A percentile compares a stretch with the other conserved stretches of the same genome.
Evolutionary conservation across 1,140 invertebrate species (phyloP).

Genomic region (Argopecten irradians): DNA sequence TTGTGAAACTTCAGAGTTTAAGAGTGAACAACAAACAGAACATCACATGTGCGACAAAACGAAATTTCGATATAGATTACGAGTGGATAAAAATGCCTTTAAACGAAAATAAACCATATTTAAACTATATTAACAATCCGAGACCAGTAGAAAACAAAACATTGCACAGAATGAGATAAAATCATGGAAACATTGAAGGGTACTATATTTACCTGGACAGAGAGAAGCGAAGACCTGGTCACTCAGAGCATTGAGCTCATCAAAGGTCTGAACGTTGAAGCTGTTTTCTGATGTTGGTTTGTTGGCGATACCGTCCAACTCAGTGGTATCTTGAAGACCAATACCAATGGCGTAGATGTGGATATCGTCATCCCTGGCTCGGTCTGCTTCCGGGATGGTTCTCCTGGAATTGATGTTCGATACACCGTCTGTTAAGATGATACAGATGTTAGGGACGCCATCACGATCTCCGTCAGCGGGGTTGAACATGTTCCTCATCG

Average conservation of each 20-base stretch:
- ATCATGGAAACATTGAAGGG: too few species aligned
- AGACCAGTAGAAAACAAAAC: too few species aligned
- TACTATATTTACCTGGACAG: conserved; percentile 55
- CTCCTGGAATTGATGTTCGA: conserved; percentile 57
- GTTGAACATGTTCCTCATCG: conserved; percentile 42
- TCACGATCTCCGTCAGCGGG: conserved; percentile 53
- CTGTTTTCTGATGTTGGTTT: conserved; percentile 46
- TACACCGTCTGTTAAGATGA: conserved; percentile 57
- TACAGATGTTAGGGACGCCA: conserved; percentile 52
- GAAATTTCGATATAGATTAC: too few species aligned
- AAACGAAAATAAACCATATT: too few species aligned
- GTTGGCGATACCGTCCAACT: conserved; percentile 50
- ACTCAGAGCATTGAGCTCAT: conserved; percentile 40
- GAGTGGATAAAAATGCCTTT: too few species aligned
- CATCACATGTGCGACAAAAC: too few species aligned
- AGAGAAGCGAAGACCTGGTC: conserved; percentile 45
- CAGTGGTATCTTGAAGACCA: conserved; percentile 47
- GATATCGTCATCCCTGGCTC: conserved; percentile 39
- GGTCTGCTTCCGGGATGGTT: conserved; percentile 55
- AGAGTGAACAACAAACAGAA: too few species aligned
- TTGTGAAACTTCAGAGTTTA: too few species aligned
- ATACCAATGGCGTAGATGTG: conserved; percentile 59
- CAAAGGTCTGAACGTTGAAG: conserved; percentile 46
- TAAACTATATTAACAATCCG: too few species aligned
- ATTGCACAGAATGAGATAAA: too few species aligned